A percentile compares a stretch with the other conserved stretches of the same genome.
Conservation (phyloP, 2,113 vertebrate genomes). For the Sclerurus mexicanus region DNA sequence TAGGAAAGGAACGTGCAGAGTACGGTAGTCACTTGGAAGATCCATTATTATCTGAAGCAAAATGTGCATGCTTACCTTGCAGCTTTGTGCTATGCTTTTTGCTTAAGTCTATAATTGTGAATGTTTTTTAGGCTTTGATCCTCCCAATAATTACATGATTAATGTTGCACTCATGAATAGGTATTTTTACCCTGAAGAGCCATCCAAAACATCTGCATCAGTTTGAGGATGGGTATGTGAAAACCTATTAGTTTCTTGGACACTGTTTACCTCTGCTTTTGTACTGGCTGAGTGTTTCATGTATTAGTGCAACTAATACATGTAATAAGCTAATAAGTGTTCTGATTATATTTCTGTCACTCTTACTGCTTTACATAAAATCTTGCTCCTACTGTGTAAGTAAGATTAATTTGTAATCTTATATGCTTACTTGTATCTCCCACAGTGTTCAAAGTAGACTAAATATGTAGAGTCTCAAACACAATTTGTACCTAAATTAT, state of each 20-base stretch:
- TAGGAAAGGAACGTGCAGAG: background rate
- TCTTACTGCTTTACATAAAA: constrained; percentile 27
- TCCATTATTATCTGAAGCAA: background rate
- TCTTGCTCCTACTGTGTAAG: constrained; percentile 23
- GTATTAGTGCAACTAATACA: background rate
- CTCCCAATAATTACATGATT: background rate
- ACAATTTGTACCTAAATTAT: background rate
- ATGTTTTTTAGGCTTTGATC: background rate
- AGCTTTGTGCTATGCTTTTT: background rate
- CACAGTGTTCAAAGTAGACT: background rate
- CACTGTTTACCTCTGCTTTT: background rate
- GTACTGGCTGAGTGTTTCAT: background rate
- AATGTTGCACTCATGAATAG: background rate
- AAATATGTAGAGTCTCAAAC: background rate
- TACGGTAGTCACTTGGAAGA: background rate
- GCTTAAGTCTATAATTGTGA: background rate
- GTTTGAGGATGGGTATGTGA: background rate
- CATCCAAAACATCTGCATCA: background rate
- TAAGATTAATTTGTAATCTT: constrained; percentile 49
- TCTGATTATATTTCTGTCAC: constrained; percentile 32
- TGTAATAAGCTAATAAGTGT: background rate
- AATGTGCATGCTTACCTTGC: background rate
- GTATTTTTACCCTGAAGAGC: background rate
- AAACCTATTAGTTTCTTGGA: background rate
- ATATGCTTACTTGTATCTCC: constrained; percentile 2